A percentile compares a stretch with the other conserved stretches of the same genome.
Conservation (phyloP, 2,113 vertebrate genomes). For the Otis tarda region DNA sequence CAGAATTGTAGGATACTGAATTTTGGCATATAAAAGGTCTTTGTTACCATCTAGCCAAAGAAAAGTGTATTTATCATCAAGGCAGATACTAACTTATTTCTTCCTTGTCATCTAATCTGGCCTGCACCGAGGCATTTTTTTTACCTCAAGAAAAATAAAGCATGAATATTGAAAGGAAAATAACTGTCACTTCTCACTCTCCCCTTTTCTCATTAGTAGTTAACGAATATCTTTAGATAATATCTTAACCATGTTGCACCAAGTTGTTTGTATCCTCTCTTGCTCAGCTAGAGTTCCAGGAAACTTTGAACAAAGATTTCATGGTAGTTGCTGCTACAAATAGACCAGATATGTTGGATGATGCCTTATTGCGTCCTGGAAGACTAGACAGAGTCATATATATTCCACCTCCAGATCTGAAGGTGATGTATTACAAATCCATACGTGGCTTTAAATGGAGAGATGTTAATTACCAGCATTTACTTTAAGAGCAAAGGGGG, state of each 20-base stretch:
- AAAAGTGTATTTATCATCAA: neutral
- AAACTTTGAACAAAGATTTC: conserved; percentile 84
- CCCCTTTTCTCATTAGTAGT: neutral
- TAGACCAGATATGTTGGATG: conserved; percentile 88
- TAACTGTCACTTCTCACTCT: neutral
- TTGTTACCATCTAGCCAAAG: neutral
- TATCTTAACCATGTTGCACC: neutral
- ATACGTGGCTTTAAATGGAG: neutral
- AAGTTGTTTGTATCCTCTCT: neutral
- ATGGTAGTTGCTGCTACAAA: conserved; percentile 94
- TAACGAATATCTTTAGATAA: neutral
- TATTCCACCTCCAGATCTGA: conserved; percentile 88
- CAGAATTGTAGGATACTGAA: neutral
- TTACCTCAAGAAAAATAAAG: neutral
- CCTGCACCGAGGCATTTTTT: neutral
- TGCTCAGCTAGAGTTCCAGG: conserved; percentile 82
- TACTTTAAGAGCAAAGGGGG: neutral
- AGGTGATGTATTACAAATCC: conserved; percentile 71
- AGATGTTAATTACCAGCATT: neutral
- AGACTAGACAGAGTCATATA: conserved; percentile 91
- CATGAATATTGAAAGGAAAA: neutral
- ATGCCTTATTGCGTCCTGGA: conserved; percentile 91
- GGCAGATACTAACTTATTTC: neutral
- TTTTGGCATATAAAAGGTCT: neutral
- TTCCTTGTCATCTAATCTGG: neutral